These are phyloP conservation scores for Scrobipalpa costella DNA, from an alignment of 2,888 invertebrate genomes.

Conservation along the genomic window DNA sequence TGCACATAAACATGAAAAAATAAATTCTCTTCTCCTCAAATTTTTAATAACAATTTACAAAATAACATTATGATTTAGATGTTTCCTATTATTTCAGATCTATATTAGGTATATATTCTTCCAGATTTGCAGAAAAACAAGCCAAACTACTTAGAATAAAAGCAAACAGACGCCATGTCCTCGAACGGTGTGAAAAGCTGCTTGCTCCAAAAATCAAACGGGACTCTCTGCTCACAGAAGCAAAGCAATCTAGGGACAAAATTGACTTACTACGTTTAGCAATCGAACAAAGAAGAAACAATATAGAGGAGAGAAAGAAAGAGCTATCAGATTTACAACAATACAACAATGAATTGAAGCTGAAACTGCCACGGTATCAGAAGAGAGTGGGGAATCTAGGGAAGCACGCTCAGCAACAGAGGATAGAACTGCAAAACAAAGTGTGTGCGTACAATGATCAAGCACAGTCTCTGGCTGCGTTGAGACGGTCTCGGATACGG, in stretches of 20 bases:
- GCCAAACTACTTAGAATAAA: slow-evolving; percentile 80
- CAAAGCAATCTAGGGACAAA: slow-evolving; percentile 68
- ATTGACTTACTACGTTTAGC: slow-evolving; percentile 67
- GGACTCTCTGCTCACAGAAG: slow-evolving; percentile 65
- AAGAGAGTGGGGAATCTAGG: slow-evolving; percentile 66
- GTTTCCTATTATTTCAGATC: too few species aligned
- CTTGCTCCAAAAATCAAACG: slow-evolving; percentile 63
- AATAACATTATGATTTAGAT: too few species aligned
- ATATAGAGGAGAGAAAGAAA: slow-evolving; percentile 59
- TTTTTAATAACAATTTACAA: too few species aligned
- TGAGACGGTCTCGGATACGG: slow-evolving; percentile 66
- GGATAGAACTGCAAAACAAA: slow-evolving; percentile 59
- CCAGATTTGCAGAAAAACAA: slow-evolving; percentile 84
- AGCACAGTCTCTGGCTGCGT: slow-evolving; percentile 56
- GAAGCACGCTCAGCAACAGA: slow-evolving; percentile 59
- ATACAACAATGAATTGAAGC: slow-evolving; percentile 61
- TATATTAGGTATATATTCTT: too few species aligned
- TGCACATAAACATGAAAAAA: neutral
- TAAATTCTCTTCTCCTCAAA: too few species aligned
- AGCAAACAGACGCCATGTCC: slow-evolving; percentile 78
- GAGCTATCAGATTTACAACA: slow-evolving; percentile 52
- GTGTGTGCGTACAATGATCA: slow-evolving; percentile 57
- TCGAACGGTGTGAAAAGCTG: slow-evolving; percentile 78
- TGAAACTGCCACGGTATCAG: slow-evolving; percentile 69
- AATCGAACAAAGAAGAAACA: slow-evolving; percentile 65